Conservation (phyloP, 2,113 vertebrate species). For the Gallinago jamesoni region DNA sequence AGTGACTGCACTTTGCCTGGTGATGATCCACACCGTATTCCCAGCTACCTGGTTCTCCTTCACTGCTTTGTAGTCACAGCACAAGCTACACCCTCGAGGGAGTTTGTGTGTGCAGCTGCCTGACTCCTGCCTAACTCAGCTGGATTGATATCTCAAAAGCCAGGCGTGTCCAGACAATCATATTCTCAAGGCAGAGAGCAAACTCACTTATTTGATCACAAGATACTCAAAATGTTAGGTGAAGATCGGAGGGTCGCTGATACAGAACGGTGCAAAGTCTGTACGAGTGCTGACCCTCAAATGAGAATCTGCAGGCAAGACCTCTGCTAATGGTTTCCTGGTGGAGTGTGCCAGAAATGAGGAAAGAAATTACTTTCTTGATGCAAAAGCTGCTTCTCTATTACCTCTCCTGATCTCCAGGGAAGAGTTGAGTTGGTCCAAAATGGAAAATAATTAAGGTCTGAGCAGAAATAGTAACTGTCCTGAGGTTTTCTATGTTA, state of each 20-base stretch:
- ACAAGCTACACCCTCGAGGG: neutral
- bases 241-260: neutral
- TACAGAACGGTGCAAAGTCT: neutral
- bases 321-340: neutral
- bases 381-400: neutral
- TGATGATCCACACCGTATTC: neutral
- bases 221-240: neutral
- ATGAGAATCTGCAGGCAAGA: neutral
- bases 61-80: neutral
- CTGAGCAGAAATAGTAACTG: neutral
- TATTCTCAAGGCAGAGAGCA: neutral
- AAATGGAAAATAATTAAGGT: constrained; percentile 5
- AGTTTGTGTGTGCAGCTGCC: neutral
- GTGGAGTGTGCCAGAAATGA: neutral
- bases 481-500: neutral
- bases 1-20: neutral
- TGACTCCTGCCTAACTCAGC: neutral
- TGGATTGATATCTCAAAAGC: neutral
- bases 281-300: neutral
- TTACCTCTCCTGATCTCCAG: neutral
- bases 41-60: neutral
- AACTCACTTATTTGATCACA: neutral
- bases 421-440: neutral
- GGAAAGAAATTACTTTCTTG: neutral
- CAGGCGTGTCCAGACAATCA: neutral